Base-by-base conservation (phyloP, 37 sponge, comb jelly and placozoan species). In the Aphrocallistes beatrix region DNA sequence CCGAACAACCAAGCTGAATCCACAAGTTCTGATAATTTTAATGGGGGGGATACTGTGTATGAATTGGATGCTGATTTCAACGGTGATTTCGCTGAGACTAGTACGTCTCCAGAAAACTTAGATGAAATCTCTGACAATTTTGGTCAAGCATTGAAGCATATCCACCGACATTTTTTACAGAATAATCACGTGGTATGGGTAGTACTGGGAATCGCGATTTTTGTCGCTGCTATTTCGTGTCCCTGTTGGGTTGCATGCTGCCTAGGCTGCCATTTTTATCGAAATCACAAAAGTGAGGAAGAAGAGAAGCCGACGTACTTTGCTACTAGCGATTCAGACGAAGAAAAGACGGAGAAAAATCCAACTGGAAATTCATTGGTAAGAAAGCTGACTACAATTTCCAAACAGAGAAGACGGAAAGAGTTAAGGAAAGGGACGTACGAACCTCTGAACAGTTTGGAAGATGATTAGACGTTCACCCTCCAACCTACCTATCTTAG, bases 261-360 rank as follows among this genome's bases (percentile, higher is more conserved):
- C n/a, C 6, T 60, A 3, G 75, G 75, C 3, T 21, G 8, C 25
- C n/a, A 60, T 60, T 60, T 3, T 30, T 60, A 19, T 60, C 10
- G 34, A 30, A 60, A 13, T 60, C 75, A 60, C 10, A 60, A 60
- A 60, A 30, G 28, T 3, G 28, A 30, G 8, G 3, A 19, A 60
- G 17, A 60, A 28, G 75, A 60, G 75, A 60, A 60, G 34, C n/a
- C n/a, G 1, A 60, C 28, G 1, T 60, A 60, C 34, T 19, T 25
- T 28, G 75, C 75, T 60, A 60, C 75, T 60, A 60, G 75, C 75
- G 75, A 60, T 60, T 60, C 75, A 32, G 75, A 60, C 34, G 75
- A 60, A 60, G 75, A 60, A 30, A 8, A 19, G n/a, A 30, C 6
- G 17, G 3, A 60, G 21, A 3, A 1, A 3, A 60, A 6, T 32